Conservation (phyloP, 1,140 invertebrate species). For the Drosophila pallidifrons region DNA sequence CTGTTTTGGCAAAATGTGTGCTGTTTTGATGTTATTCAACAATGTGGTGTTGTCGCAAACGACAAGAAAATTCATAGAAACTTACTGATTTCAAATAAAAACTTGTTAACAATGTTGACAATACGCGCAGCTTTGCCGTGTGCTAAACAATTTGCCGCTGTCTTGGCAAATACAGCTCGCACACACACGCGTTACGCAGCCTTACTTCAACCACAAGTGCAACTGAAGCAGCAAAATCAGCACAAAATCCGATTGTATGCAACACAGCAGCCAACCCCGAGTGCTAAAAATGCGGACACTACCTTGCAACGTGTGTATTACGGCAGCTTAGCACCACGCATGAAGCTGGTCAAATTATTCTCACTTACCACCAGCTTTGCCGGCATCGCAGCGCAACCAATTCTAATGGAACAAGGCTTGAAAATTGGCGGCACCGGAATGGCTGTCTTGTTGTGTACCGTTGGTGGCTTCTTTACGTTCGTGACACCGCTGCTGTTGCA, state of each 20-base stretch:
- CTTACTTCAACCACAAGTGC: constrained; percentile 22
- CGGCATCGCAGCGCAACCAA: constrained; percentile 90
- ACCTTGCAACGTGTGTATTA: constrained; percentile 86
- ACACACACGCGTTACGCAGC: constrained; percentile 11
- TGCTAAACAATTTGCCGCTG: constrained; percentile 35
- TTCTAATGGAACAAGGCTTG: constrained; percentile 88
- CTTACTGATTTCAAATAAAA: constrained; percentile 19
- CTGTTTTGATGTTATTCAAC: constrained; percentile 44
- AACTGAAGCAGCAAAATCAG: constrained; percentile 27
- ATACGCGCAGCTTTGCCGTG: constrained; percentile 49
- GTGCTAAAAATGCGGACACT: constrained; percentile 23
- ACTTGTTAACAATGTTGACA: constrained; percentile 46
- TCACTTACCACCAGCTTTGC: constrained; percentile 90
- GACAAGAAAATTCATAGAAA: constrained; percentile 9
- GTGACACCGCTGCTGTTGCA: constrained; percentile 93
- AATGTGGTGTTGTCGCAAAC: constrained; percentile 7
- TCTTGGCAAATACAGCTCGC: constrained; percentile 20
- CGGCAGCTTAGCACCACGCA: constrained; percentile 88
- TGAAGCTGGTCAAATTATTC: constrained; percentile 92
- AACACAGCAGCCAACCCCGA: constrained; percentile 16
- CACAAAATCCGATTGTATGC: constrained; percentile 21
- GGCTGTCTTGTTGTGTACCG: constrained; percentile 87
- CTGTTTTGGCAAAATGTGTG: constrained; percentile 30
- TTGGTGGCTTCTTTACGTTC: constrained; percentile 92
- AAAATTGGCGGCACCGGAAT: constrained; percentile 86